Evolutionary conservation across 2,888 invertebrate genomes (phyloP).

Genomic region (Drosophila sordidapex): DNA sequence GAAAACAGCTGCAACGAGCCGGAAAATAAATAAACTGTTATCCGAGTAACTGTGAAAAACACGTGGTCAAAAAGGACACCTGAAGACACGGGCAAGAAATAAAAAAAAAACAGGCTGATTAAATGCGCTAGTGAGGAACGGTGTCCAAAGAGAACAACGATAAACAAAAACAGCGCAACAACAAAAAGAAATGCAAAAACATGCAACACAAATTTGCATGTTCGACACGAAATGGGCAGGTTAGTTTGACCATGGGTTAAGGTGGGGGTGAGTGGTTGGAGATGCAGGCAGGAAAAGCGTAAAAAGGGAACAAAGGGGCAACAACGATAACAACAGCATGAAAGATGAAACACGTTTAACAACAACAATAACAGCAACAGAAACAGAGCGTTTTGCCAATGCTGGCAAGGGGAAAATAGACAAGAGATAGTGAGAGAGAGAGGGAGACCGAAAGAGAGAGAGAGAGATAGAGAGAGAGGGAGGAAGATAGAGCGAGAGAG

Average conservation of each 20-base stretch:
- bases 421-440: not conserved
- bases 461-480: conserved; percentile 8
- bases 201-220: conserved; percentile 72
- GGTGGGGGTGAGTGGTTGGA: not conserved
- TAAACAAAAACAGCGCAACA: conserved; percentile 2
- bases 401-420: conserved; percentile 7
- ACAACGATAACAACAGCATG: conserved; percentile 18
- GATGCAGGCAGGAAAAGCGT: not conserved
- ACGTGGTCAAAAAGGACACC: not conserved
- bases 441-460: not conserved
- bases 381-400: conserved; percentile 14
- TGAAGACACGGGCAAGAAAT: conserved; percentile 2
- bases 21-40: conserved; percentile 49
- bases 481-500: not conserved
- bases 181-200: conserved; percentile 23
- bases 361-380: conserved; percentile 14
- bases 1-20: conserved; percentile 40
- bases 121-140: conserved; percentile 10
- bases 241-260: not conserved
- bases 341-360: conserved; percentile 9
- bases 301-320: conserved; percentile 17
- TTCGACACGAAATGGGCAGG: conserved; percentile 70
- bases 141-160: conserved; percentile 16
- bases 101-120: conserved; percentile 26
- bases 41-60: conserved; percentile 10